These are phyloP conservation scores for Daktulosphaira vitifoliae DNA, from an alignment of 1,140 invertebrate genomes.

Conservation along the genomic window DNA sequence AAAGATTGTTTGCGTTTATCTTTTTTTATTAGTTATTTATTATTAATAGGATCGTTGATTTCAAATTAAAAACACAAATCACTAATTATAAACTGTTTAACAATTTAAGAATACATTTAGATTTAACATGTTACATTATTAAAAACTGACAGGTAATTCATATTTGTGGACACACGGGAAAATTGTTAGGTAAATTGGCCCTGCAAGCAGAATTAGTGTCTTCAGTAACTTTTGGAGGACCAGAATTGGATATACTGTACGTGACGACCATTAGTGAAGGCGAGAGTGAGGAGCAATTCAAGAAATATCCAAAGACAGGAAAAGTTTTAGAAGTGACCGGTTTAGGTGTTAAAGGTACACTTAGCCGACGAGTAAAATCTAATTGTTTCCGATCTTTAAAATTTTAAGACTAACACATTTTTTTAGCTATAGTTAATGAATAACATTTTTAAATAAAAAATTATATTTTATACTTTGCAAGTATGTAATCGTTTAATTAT, in stretches of 20 bases:
- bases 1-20: too few species aligned
- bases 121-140: too few species aligned
- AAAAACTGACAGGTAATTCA: constrained; percentile 18
- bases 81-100: too few species aligned
- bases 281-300: constrained; percentile 48
- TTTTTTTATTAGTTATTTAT: too few species aligned
- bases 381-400: constrained; percentile 28
- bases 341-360: constrained; percentile 52
- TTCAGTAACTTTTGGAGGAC: constrained; percentile 54
- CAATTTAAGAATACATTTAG: too few species aligned
- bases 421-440: too few species aligned
- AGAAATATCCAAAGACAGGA: constrained; percentile 55
- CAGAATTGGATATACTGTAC: constrained; percentile 47
- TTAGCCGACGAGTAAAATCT: constrained; percentile 21
- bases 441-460: too few species aligned
- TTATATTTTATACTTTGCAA: too few species aligned
- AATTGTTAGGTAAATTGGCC: constrained; percentile 42
- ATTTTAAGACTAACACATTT: too few species aligned
- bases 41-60: too few species aligned
- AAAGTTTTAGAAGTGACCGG: constrained; percentile 61
- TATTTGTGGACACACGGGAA: neutral
- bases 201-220: constrained; percentile 47
- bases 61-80: too few species aligned
- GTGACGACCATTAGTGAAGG: constrained; percentile 46
- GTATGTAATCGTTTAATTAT: too few species aligned